phyloP scores from a whole-genome alignment of 2,113 vertebrate genomes.

The Bubalus kerabau region DNA sequence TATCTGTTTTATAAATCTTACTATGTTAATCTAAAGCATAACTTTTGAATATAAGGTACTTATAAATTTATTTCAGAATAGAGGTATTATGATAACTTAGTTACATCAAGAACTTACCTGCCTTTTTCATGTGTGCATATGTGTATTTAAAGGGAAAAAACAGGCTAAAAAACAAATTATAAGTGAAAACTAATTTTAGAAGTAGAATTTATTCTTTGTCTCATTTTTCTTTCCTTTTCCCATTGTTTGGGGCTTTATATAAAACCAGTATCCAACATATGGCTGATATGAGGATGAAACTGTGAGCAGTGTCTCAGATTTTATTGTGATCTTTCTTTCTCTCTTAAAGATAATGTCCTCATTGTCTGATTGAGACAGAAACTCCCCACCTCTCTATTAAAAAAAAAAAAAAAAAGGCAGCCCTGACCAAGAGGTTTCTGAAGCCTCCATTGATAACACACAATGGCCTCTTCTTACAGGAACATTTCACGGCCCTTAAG shows the following conservation, averaged over 20 bases:
- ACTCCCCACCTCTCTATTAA: constrained; percentile 24
- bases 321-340: not conserved
- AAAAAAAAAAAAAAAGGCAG: not conserved
- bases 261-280: not conserved
- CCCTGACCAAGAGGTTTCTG: constrained; percentile 29
- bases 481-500: constrained; percentile 56
- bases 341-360: constrained; percentile 52
- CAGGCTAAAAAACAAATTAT: not conserved
- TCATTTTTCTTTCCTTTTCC: not conserved
- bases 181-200: not conserved
- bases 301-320: not conserved
- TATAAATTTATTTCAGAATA: not conserved
- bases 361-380: constrained; percentile 63
- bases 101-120: not conserved
- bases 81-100: not conserved
- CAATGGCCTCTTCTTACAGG: constrained; percentile 71
- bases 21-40: not conserved
- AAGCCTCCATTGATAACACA: constrained; percentile 63
- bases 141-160: not conserved
- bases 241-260: not conserved
- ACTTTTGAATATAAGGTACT: not conserved
- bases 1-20: not conserved
- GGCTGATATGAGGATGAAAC: not conserved
- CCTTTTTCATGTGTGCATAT: not conserved
- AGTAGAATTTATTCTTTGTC: not conserved